Evolutionary conservation across 2,888 invertebrate species (phyloP), one percentile per base, ranked within the genome.

Genomic region (Alcis repandata): DNA sequence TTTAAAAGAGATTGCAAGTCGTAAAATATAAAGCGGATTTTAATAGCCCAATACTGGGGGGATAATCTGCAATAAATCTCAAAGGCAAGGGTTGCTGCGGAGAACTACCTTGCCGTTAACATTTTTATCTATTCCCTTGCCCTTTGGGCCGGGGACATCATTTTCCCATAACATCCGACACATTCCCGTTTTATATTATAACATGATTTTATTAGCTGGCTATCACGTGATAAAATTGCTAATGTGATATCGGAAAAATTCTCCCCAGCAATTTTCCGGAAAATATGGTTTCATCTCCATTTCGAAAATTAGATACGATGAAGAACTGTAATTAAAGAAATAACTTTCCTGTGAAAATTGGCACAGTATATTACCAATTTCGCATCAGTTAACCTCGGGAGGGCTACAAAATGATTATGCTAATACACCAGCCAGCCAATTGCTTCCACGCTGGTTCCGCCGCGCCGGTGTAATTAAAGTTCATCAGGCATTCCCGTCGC

Each of bases 371-470:
- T 79, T 75, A 79, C 74, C 76, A 84, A 88, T 86, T 84, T 80
- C 79, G 80, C 82, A 80, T 83, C 82, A 86, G 84, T 85, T 87
- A 87, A 75, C 79, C 75, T 75, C 77, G 74, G 73, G 73, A 60
- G 72, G 76, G 77, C 78, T 79, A 79, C 81, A 80, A 84, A 84
- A 85, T 85, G 82, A 87, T 88, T 86, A 87, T 88, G 87, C 83
- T 86, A 87, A 87, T 87, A 83, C 75, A 81, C 74, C 80, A 84
- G 79, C 79, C 83, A 84, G 83, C 83, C 84, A 83, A 86, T 86
- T 80, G 84, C 84, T 83, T 85, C 79, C 78, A 79, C 81, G 81
- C 77, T 78, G 84, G 79, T 76, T 77, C 78, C 79, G 77, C 73
- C 68, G 62, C 67, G 45, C 72, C 73, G 76, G 71, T 78, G 87